These are phyloP conservation scores for Nymphalis urticae DNA, from an alignment of 2,888 invertebrate species.

Conservation along the genomic window DNA sequence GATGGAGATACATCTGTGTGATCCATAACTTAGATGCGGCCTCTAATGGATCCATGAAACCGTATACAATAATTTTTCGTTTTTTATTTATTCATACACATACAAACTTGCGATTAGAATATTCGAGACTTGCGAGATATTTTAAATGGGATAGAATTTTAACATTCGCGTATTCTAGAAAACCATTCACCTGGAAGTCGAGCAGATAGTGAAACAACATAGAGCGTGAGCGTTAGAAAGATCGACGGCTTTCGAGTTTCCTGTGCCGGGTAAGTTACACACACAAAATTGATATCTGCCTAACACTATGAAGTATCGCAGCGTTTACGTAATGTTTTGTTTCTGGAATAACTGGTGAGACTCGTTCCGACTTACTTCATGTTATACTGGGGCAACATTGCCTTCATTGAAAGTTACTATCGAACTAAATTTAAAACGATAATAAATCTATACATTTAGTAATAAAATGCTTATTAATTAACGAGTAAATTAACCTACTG, in stretches of 20 bases:
- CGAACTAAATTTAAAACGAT: not conserved
- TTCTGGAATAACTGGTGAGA: slow-evolving; percentile 23
- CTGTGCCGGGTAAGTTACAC: slow-evolving; percentile 55
- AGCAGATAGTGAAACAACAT: slow-evolving; percentile 66
- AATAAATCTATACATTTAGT: slow-evolving; percentile 3
- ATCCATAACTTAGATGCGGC: slow-evolving; percentile 65
- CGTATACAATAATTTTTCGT: slow-evolving; percentile 41
- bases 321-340: slow-evolving; percentile 45
- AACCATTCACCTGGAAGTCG: slow-evolving; percentile 64
- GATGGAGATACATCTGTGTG: slow-evolving; percentile 65
- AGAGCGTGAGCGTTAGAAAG: slow-evolving; percentile 58
- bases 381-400: slow-evolving; percentile 37
- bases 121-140: slow-evolving; percentile 24
- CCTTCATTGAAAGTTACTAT: slow-evolving; percentile 31
- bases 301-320: slow-evolving; percentile 43
- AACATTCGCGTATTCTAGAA: slow-evolving; percentile 31
- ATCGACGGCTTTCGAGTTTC: slow-evolving; percentile 57
- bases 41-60: slow-evolving; percentile 47
- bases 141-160: slow-evolving; percentile 37
- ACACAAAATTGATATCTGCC: slow-evolving; percentile 51
- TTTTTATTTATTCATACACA: slow-evolving; percentile 26
- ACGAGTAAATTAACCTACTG: not conserved
- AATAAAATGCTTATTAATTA: not conserved
- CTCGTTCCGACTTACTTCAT: slow-evolving; percentile 45
- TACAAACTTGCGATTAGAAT: slow-evolving; percentile 19